A percentile compares a stretch with the other conserved stretches of the same genome.
These are phyloP conservation scores for Tachina grossa DNA, from an alignment of 2,888 invertebrate species.

Conservation along the genomic window DNA sequence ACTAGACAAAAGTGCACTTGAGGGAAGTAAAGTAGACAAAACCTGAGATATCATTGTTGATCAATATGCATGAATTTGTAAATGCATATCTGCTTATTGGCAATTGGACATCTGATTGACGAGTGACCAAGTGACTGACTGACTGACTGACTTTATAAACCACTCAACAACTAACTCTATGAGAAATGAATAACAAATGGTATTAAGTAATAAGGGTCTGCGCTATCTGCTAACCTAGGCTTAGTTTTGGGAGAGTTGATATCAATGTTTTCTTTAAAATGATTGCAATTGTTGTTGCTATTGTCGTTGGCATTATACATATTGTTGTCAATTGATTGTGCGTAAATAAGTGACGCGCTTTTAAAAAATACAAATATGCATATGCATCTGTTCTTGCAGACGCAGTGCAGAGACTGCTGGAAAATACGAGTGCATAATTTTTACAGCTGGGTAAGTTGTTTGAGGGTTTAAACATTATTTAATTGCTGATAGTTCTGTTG, in stretches of 20 bases:
- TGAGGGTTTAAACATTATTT: conserved; percentile 56
- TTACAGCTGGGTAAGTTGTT: conserved; percentile 28
- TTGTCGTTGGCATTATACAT: no score
- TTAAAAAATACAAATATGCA: background rate
- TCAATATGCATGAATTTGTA: background rate
- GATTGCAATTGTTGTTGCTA: background rate
- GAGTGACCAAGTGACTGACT: background rate
- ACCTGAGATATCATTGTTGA: conserved; percentile 26
- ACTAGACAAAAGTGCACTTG: conserved; percentile 67
- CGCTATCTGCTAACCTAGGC: no score
- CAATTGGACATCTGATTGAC: conserved; percentile 1
- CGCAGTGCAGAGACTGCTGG: background rate
- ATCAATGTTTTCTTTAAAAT: conserved; percentile 20
- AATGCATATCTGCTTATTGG: background rate
- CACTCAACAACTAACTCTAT: background rate
- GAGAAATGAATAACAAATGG: conserved; percentile 55
- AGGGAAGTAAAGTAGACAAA: conserved; percentile 47
- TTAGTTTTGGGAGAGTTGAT: background rate
- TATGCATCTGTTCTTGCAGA: background rate
- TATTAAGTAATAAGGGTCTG: conserved; percentile 43
- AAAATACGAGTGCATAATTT: conserved; percentile 4
- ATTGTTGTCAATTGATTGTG: conserved; percentile 52
- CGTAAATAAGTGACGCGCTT: conserved; percentile 44
- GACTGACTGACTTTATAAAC: conserved; percentile 12
- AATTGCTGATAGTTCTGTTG: conserved; percentile 55